Base-by-base conservation (phyloP, 2,113 vertebrate genomes). In the Pipra filicauda region DNA sequence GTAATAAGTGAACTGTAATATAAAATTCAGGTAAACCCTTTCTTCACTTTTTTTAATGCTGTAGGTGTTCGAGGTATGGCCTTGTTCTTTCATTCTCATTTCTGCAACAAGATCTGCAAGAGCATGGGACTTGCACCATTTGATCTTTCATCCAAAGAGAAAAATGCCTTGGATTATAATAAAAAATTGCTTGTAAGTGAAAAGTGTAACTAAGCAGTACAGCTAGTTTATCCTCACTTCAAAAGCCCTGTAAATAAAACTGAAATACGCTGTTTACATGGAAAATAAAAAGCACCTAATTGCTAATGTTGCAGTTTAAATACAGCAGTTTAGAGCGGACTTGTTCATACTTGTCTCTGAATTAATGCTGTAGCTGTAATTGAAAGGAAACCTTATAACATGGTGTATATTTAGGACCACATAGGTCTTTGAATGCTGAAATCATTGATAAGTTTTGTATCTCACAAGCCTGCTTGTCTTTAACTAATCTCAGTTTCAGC, bases 51-150 rank as follows among this genome's bases (percentile, higher is more conserved):
- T 71, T 74, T 74, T 46, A 41, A 91, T 95, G 33, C 55, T 5
- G 0, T 92, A 99, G 99, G 99, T 97, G 99, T 99, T 69, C 98
- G 99, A 37, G 99, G 99, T 49, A 99, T 99, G 99, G 99, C 99
- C 6, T 98, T 99, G 67, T 99, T 99, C 97, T 99, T 99, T 96
- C 98, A 99, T 92, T 99, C 99, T 16, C 99, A 99, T 46, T 97
- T 98, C 92, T 99, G 99, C 97, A 99, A 99, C 97, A 99, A 97
- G 96, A 99, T 99, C 87, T 99, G 99, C 91, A 98, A 98, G 97
- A 99, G 99, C 84, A 99, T 99, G 99, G 98, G 98, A 11, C 98
- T 99, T 67, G 97, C 98, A 4, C 98, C 99, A 3, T 99, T 99
- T 31, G 99, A 99, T 98, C 97, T 99, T 44, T 98, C 99, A 4